These are phyloP conservation scores for Misgurnus mizolepis DNA, from an alignment of 2,113 vertebrate species.

Conservation along the genomic window DNA sequence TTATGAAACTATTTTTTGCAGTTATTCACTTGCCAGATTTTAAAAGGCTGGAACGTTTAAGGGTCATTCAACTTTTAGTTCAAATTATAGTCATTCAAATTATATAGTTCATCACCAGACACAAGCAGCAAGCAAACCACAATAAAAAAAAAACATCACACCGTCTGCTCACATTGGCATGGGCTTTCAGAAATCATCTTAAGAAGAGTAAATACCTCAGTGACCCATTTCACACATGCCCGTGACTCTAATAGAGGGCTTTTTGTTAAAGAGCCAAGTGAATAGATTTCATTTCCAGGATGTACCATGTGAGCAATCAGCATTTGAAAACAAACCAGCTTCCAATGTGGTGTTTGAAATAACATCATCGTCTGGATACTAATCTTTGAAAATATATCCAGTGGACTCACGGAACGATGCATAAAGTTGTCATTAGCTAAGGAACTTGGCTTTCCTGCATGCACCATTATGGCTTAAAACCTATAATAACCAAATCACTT, in stretches of 20 bases:
- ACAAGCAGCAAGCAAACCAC: conserved; percentile 12
- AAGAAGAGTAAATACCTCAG: conserved; percentile 23
- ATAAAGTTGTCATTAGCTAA: not conserved
- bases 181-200: conserved; percentile 11
- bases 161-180: conserved; percentile 13
- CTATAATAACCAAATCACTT: not conserved
- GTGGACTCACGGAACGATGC: not conserved
- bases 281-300: conserved; percentile 28
- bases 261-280: conserved; percentile 40
- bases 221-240: conserved; percentile 25
- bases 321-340: conserved; percentile 15
- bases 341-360: conserved; percentile 2
- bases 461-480: conserved; percentile 8
- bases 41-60: conserved; percentile 26
- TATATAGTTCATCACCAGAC: conserved; percentile 29
- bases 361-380: conserved; percentile 19
- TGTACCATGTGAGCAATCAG: not conserved
- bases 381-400: conserved; percentile 10
- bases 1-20: conserved; percentile 7
- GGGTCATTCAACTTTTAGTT: not conserved
- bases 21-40: conserved; percentile 13
- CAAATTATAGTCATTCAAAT: too few species aligned
- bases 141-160: conserved; percentile 39
- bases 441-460: conserved; percentile 16
- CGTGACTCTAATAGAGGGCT: conserved; percentile 11